These are phyloP conservation scores for Thalassophryne amazonica DNA, from an alignment of 2,797 vertebrate genomes.

Conservation along the genomic window DNA sequence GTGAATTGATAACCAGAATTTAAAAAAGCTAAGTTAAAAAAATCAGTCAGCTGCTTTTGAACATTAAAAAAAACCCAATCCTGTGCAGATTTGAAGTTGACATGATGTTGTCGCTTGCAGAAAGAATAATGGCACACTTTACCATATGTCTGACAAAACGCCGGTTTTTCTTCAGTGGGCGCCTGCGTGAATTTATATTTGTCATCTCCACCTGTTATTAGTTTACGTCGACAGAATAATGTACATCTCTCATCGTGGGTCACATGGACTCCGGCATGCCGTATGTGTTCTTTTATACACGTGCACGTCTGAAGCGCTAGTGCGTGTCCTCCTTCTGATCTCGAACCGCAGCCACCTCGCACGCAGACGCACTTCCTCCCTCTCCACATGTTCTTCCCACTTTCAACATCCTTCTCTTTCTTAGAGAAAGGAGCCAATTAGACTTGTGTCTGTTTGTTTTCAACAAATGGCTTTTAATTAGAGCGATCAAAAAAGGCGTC, in stretches of 20 bases:
- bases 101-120: conserved; percentile 5
- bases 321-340: conserved; percentile 82
- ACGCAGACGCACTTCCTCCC: conserved; percentile 61
- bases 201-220: conserved; percentile 22
- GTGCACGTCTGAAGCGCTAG: conserved; percentile 18
- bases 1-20: too few relatives aligned
- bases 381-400: conserved; percentile 86
- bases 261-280: not conserved
- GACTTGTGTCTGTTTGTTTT: conserved; percentile 99
- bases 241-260: conserved; percentile 19
- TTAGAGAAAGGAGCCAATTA: conserved; percentile 99
- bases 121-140: conserved; percentile 30
- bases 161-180: conserved; percentile 7
- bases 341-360: conserved; percentile 10
- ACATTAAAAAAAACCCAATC: not conserved
- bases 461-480: conserved; percentile 99
- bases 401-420: conserved; percentile 99
- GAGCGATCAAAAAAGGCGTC: conserved; percentile 92
- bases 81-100: conserved; percentile 16
- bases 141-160: conserved; percentile 29
- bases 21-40: not conserved
- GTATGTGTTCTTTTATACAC: conserved; percentile 9
- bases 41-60: not conserved
- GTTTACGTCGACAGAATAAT: conserved; percentile 18
- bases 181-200: conserved; percentile 14